Base-by-base conservation (phyloP, 1,140 invertebrate genomes). In the Coptotermes formosanus region DNA sequence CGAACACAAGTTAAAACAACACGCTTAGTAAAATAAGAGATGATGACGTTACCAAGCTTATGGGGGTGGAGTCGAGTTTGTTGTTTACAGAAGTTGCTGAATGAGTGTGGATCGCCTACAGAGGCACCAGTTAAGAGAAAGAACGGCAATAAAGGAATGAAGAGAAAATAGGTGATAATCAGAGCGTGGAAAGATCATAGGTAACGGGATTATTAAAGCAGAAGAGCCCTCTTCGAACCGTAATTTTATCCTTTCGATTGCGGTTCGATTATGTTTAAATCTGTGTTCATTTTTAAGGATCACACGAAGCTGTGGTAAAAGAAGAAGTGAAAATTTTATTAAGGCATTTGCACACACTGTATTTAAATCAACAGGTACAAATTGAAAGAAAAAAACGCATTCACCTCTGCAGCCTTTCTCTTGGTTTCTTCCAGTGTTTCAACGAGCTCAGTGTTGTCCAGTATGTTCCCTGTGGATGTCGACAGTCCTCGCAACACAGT, bases 361-460 rank as follows among this genome's bases (percentile, higher is more conserved):
- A 38, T 38, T 38, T 38, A 38, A 38, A 2, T 38, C 38, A 38
- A 38, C 2, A 38, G 38, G 38, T 38, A 38, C 38, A 38, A 38
- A 38, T 38, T 38, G 4, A 38, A 38, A n/a, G n/a, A 38, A 48
- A 19, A 14, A 75, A 0, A n/a, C 8, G 4, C 3, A 75, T 75
- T 75, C n/a, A 75, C 64, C 64, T 97, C 95, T 82, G 91, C 92
- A 19, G 96, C 96, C 89, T 97, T 97, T 1, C 93, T 93, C 91
- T 98, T 98, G 3, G 96, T 97, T 86, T 97, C 96, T 88, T 98
- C 97, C n/a, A 98, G 90, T 0, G 96, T 97, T 86, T 94, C 92
- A 8, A 98, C 93, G 0, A 98, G 91, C 87, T 98, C 96, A 0
- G 95, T 93, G 88, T 98, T 98, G 89, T 98, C 97, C 88, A 98